These are phyloP conservation scores for Chrysomallon squamiferum DNA, from an alignment of 1,140 invertebrate species.

Conservation along the genomic window DNA sequence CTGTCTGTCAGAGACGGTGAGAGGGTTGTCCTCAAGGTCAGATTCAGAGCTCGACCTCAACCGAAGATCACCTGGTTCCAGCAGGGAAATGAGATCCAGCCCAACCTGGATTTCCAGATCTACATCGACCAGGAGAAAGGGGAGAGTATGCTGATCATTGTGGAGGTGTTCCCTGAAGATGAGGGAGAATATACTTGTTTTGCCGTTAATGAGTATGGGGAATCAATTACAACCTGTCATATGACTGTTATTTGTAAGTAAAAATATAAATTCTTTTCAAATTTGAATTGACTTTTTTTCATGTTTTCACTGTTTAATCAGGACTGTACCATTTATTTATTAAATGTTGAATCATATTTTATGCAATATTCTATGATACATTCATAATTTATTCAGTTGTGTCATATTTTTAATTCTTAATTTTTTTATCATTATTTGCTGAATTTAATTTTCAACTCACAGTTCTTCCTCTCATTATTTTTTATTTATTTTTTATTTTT, in stretches of 20 bases:
- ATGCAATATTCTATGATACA: too few species aligned
- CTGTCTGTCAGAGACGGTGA: constrained; percentile 52
- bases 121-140: constrained; percentile 46
- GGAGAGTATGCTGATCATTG: constrained; percentile 54
- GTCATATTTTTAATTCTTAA: too few species aligned
- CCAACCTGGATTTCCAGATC: constrained; percentile 56
- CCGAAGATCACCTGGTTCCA: constrained; percentile 62
- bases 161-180: constrained; percentile 70
- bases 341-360: too few species aligned
- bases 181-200: constrained; percentile 90
- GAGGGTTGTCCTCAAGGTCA: constrained; percentile 46
- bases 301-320: too few species aligned
- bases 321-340: too few species aligned
- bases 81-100: constrained; percentile 52
- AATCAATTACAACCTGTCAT: constrained; percentile 67
- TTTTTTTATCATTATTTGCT: too few species aligned
- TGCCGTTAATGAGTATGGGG: constrained; percentile 88
- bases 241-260: constrained; percentile 56
- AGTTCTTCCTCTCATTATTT: too few species aligned
- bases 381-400: too few species aligned
- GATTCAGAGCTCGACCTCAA: constrained; percentile 46
- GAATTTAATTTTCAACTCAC: too few species aligned
- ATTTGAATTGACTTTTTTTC: too few species aligned
- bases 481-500: too few species aligned
- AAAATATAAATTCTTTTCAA: not conserved